Conservation (phyloP, 2,888 invertebrate genomes). For the Maniola hyperantus region DNA sequence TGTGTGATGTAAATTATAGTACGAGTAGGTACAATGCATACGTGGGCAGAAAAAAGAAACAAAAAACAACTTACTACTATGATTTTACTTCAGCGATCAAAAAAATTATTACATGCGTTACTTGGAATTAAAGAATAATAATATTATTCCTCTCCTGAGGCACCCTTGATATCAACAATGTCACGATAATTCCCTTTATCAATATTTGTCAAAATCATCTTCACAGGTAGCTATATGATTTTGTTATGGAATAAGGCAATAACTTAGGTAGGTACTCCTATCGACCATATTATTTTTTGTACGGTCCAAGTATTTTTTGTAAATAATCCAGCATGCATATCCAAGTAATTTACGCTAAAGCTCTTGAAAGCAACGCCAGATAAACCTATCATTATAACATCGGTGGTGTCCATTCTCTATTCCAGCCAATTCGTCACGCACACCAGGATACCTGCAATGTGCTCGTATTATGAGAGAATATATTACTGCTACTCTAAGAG, state of each 20-base stretch:
- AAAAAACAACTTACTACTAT: no score
- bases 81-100: no score
- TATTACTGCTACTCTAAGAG: conserved; percentile 16
- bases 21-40: no score
- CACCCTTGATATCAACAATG: no score
- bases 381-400: conserved; percentile 21
- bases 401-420: conserved; percentile 17
- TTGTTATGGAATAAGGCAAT: background rate
- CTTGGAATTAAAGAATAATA: no score
- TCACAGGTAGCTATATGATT: background rate
- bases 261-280: no score
- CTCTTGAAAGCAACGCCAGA: conserved; percentile 12
- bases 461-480: conserved; percentile 12
- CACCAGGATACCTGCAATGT: conserved; percentile 15
- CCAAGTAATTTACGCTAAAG: conserved; percentile 12
- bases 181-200: no score
- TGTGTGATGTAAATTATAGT: no score
- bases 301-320: background rate
- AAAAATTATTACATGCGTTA: no score
- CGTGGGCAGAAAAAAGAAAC: no score
- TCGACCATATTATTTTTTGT: background rate
- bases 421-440: conserved; percentile 10
- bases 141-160: no score
- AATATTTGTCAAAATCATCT: no score
- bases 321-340: background rate